Evolutionary conservation across 1,140 invertebrate species (phyloP).

Genomic region (Calliphora vicina): DNA sequence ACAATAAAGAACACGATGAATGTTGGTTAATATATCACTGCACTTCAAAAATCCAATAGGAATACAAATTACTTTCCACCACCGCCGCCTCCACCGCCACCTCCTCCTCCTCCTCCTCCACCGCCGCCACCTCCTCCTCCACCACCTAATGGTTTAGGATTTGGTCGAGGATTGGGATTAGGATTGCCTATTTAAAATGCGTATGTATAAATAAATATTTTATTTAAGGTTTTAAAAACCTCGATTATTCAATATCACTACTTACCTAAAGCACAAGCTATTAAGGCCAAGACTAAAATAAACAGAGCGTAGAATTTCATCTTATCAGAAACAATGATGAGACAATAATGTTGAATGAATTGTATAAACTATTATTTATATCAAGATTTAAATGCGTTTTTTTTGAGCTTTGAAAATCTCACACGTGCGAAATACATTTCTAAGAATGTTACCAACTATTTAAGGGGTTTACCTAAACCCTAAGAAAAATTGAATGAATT

Average conservation of each 20-base stretch:
- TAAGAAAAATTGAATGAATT: no score
- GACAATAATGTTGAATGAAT: neutral
- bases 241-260: neutral
- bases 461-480: no score
- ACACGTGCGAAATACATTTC: neutral
- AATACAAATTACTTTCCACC: neutral
- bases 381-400: neutral
- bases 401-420: neutral
- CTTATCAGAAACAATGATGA: neutral
- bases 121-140: conserved; percentile 31
- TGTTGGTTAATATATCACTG: no score
- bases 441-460: neutral
- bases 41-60: no score
- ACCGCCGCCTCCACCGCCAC: conserved; percentile 31
- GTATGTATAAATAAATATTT: neutral
- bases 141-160: neutral
- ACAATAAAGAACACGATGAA: no score
- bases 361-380: neutral
- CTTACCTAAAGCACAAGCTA: conserved; percentile 15
- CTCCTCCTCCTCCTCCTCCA: neutral
- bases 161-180: conserved; percentile 22
- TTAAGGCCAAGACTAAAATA: conserved; percentile 11
- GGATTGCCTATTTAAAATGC: conserved; percentile 3
- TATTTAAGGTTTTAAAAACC: neutral
- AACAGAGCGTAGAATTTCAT: conserved; percentile 35